These are phyloP conservation scores for Avahi laniger DNA, from an alignment of 2,797 vertebrate species.

Conservation along the genomic window DNA sequence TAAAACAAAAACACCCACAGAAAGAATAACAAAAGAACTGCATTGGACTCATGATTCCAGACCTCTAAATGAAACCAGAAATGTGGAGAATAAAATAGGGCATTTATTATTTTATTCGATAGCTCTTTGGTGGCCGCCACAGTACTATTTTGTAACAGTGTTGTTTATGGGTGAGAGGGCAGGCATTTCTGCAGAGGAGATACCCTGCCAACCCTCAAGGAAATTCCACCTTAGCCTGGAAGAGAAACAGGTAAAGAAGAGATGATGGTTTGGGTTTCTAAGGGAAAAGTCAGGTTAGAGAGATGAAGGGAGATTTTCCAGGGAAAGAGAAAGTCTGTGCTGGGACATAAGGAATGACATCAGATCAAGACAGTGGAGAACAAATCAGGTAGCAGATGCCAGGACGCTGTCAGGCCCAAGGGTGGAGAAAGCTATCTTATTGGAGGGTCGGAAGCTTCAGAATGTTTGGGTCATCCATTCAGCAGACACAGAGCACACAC, in stretches of 20 bases:
- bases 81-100: too few species aligned
- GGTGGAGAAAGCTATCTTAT: background rate
- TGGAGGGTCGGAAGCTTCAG: background rate
- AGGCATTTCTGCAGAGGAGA: accelerated
- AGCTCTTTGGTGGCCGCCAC: accelerated
- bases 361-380: too few species aligned
- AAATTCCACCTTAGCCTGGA: too few species aligned
- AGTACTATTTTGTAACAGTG: background rate
- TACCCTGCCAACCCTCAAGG: accelerated
- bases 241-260: background rate
- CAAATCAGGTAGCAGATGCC: background rate
- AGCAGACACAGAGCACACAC: background rate
- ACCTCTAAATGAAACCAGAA: accelerated
- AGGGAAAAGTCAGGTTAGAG: background rate
- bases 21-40: too few species aligned
- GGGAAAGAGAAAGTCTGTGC: background rate
- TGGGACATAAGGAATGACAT: accelerated
- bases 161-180: accelerated
- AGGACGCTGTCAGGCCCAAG: background rate
- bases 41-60: accelerated
- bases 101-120: accelerated
- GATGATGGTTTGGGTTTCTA: background rate
- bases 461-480: background rate
- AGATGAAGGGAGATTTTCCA: background rate
- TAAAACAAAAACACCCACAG: background rate